Evolutionary conservation across 1,140 invertebrate species (phyloP), one percentile per base, ranked within the genome.

Genomic region (Drosophila kohkoa): DNA sequence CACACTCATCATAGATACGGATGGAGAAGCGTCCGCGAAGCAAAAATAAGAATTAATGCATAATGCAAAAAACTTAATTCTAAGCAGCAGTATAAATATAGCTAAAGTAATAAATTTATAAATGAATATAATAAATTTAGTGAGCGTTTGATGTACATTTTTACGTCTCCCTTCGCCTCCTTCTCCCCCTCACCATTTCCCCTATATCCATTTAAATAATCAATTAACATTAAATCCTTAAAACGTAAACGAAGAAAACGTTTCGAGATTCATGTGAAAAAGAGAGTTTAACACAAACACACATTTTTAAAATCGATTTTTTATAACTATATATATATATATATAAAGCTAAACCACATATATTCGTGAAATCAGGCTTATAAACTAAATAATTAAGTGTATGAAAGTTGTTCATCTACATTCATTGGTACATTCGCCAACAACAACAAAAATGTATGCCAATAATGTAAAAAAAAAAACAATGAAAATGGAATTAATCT

Each of bases 91-190:
- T 88, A 83, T 89, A 89, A 72, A 83, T 88, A 89, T 88, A 88
- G 83, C 85, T 88, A 88, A 87, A 87, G 54, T 88, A 89, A 88
- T 88, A 88, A 88, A 88, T 89, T 88, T 88, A 88, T 88, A 89
- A 89, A 81, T 89, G 85, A 88, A 88, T 88, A 89, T 87, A 89
- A 88, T 80, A 72, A 77, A 77, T 81, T 83, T 89, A 89, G 74
- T 70, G 65, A 83, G 85, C 80, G 77, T 87, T 87, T 77, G 65
- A 87, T 87, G 82, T 87, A 82, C 64, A 87, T 83, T 83, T 85
- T 72, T 81, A 83, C 71, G 77, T 67, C 63, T 72, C 38, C 55
- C 62, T 75, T 43, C 69, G 52, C 25, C 13, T 43, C 13, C 35
- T n/a, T 16, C 16, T 35, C 54, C 15, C 7, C 10, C 45, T 63